phyloP scores from a whole-genome alignment of 35 echinoderm and acorn worm species.

The Diadema setosum region DNA sequence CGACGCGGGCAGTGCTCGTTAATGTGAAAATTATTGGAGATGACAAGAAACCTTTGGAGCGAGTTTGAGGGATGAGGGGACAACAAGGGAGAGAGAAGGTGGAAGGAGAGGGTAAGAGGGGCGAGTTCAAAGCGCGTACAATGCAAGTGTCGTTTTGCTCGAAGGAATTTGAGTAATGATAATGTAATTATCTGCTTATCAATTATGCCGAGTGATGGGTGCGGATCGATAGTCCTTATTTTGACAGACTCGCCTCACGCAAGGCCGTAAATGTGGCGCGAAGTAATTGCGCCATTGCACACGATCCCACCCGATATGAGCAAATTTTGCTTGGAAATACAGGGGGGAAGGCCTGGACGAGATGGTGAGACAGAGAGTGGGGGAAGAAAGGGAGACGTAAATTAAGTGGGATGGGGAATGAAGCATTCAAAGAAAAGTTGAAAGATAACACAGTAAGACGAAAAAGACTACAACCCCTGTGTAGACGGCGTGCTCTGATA shows the following conservation, averaged over 20 bases:
- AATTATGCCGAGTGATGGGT: constrained; percentile 11
- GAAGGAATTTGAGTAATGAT: constrained; percentile 5
- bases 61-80: not conserved
- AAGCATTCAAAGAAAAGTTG: too few species aligned
- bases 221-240: not conserved
- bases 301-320: too few species aligned
- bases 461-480: too few species aligned
- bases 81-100: not conserved
- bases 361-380: too few species aligned
- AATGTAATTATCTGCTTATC: constrained; percentile 36
- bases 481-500: too few species aligned
- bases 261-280: constrained; percentile 4
- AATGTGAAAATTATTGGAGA: too few species aligned
- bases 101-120: not conserved
- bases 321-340: too few species aligned
- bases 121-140: not conserved
- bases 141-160: not conserved
- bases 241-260: not conserved
- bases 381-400: too few species aligned
- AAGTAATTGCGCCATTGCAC: constrained; percentile 4
- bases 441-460: too few species aligned
- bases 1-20: not conserved
- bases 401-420: too few species aligned
- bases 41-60: too few species aligned
- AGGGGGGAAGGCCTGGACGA: too few species aligned